Evolutionary conservation across 2,113 vertebrate species (phyloP).

Genomic region (Melanocharis versteri): DNA sequence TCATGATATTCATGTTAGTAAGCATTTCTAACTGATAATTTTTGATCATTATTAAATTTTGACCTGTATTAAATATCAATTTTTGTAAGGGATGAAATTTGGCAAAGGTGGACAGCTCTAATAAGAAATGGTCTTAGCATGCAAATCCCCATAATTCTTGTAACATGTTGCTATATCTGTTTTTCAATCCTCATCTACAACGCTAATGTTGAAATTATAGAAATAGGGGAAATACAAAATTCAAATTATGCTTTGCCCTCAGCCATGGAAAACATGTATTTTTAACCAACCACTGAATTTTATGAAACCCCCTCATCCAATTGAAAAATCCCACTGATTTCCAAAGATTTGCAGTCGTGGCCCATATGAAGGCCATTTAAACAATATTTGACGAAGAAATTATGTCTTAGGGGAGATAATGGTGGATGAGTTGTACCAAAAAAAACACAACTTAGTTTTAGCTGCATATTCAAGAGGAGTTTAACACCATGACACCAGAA

Average conservation of each 20-base stretch:
- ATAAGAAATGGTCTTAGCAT: not conserved
- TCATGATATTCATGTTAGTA: not conserved
- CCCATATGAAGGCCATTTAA: not conserved
- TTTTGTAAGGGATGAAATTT: not conserved
- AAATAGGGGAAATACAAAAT: not conserved
- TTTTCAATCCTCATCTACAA: not conserved
- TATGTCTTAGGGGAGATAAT: not conserved
- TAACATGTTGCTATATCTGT: fast-evolving
- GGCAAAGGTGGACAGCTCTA: not conserved
- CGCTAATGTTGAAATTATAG: not conserved
- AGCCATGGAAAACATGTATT: not conserved
- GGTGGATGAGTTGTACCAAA: not conserved
- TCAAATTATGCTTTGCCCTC: not conserved
- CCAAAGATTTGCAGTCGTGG: not conserved
- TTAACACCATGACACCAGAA: not conserved
- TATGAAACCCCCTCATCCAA: not conserved
- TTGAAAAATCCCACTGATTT: not conserved
- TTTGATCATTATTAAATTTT: too few relatives aligned
- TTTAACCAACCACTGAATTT: not conserved
- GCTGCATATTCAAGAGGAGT: not conserved
- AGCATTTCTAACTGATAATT: not conserved
- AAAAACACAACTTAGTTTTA: not conserved
- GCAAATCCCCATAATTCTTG: not conserved
- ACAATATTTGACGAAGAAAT: not conserved
- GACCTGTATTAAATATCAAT: not conserved